Evolutionary conservation across 2,113 vertebrate species (phyloP).

Genomic region (Synchiropus splendidus): DNA sequence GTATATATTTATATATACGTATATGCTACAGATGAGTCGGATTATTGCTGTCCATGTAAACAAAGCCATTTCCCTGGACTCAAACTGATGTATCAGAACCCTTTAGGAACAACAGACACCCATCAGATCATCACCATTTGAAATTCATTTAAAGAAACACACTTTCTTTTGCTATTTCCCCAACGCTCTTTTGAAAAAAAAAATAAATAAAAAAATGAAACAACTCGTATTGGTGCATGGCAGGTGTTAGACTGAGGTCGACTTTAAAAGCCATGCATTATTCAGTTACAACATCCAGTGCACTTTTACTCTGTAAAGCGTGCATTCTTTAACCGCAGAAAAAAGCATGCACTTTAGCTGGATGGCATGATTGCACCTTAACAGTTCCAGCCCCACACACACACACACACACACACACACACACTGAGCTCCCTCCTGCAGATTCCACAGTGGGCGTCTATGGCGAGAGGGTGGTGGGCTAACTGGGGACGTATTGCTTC

Average conservation of each 20-base stretch:
- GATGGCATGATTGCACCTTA: conserved; percentile 20
- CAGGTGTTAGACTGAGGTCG: conserved; percentile 23
- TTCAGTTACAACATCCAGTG: conserved; percentile 30
- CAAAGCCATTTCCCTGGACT: too few relatives aligned
- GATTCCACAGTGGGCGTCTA: conserved; percentile 34
- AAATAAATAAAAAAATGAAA: neutral
- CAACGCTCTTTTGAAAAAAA: neutral
- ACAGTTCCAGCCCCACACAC: conserved; percentile 12
- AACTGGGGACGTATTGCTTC: too few relatives aligned
- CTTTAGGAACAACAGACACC: too few relatives aligned
- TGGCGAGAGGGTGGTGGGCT: neutral
- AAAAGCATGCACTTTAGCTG: conserved; percentile 33
- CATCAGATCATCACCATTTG: too few relatives aligned
- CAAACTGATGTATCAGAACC: too few relatives aligned
- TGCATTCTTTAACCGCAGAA: conserved; percentile 36
- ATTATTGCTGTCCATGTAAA: too few relatives aligned
- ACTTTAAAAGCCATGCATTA: conserved; percentile 41
- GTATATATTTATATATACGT: too few relatives aligned
- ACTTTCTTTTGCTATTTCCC: too few relatives aligned
- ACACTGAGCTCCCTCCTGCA: conserved; percentile 5
- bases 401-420: conserved; percentile 7
- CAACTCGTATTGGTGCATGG: conserved; percentile 23
- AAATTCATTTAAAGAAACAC: too few relatives aligned
- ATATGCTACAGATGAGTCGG: too few relatives aligned
- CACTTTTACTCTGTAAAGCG: conserved; percentile 35